Percentiles rank a stretch among this genome's conserved stretches.
Conservation (phyloP, 1,140 invertebrate species). For the Bombus picipes region DNA sequence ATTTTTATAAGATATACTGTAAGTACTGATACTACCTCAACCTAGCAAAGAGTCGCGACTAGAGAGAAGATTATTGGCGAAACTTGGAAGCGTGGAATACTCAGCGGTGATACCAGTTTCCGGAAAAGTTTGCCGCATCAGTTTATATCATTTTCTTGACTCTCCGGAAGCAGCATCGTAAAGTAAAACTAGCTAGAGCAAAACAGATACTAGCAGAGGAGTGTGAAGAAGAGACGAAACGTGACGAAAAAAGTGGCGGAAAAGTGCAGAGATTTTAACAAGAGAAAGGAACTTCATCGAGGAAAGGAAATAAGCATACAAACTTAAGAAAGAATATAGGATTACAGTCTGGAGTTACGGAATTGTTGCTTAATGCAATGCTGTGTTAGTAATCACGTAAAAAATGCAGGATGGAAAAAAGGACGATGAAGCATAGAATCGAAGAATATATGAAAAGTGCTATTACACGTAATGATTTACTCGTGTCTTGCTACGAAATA, state of each 20-base stretch:
- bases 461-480: background rate
- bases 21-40: background rate
- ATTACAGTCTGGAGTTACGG: no score
- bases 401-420: no score
- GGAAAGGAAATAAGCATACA: background rate
- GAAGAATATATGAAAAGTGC: background rate
- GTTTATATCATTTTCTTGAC: conserved; percentile 28
- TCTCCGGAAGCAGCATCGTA: conserved; percentile 10
- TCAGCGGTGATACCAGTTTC: background rate
- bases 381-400: background rate
- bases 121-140: background rate
- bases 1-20: background rate
- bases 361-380: background rate
- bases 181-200: background rate
- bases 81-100: conserved; percentile 6
- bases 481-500: background rate
- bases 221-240: background rate
- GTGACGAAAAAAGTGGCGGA: background rate
- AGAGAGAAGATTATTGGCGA: conserved; percentile 23
- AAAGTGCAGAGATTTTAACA: conserved; percentile 3
- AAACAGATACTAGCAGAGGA: conserved; percentile 1
- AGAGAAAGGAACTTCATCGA: background rate
- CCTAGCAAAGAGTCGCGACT: background rate
- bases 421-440: background rate
- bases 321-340: background rate